phyloP scores from a whole-genome alignment of 2,888 invertebrate species.

The Celastrina argiolus region DNA sequence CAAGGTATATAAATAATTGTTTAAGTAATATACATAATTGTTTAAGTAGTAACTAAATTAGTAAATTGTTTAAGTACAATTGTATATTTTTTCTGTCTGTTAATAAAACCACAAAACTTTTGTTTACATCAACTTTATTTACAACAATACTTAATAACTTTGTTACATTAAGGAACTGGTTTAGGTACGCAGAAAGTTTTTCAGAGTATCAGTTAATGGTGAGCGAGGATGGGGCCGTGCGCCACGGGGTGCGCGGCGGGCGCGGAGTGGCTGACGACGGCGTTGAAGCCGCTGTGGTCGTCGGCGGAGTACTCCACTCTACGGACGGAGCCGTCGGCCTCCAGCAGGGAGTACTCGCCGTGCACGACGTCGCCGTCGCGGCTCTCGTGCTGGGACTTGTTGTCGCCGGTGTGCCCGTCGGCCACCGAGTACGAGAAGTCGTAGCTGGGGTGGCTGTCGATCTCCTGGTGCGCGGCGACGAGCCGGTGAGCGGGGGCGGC shows the following conservation, averaged over 20 bases:
- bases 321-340: slow-evolving; percentile 74
- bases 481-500: slow-evolving; percentile 37
- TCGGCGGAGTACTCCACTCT: slow-evolving; percentile 75
- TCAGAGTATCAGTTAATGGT: neutral
- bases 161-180: too few species aligned
- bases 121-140: too few species aligned
- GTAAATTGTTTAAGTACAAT: too few species aligned
- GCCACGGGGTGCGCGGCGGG: slow-evolving; percentile 45
- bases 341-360: slow-evolving; percentile 66
- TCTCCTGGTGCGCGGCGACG: slow-evolving; percentile 31
- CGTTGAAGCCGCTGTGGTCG: slow-evolving; percentile 73
- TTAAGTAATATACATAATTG: too few species aligned
- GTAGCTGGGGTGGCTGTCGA: slow-evolving; percentile 69
- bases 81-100: too few species aligned
- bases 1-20: too few species aligned
- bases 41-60: too few species aligned
- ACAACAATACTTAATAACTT: too few species aligned
- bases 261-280: slow-evolving; percentile 60
- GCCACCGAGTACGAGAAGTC: slow-evolving; percentile 77
- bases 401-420: slow-evolving; percentile 78
- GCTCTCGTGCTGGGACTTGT: slow-evolving; percentile 78
- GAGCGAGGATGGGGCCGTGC: neutral
- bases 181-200: too few species aligned
- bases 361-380: slow-evolving; percentile 79
- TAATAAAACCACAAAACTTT: too few species aligned